Evolutionary conservation across 2,113 vertebrate species (phyloP).

Genomic region (Prionailurus viverrinus): DNA sequence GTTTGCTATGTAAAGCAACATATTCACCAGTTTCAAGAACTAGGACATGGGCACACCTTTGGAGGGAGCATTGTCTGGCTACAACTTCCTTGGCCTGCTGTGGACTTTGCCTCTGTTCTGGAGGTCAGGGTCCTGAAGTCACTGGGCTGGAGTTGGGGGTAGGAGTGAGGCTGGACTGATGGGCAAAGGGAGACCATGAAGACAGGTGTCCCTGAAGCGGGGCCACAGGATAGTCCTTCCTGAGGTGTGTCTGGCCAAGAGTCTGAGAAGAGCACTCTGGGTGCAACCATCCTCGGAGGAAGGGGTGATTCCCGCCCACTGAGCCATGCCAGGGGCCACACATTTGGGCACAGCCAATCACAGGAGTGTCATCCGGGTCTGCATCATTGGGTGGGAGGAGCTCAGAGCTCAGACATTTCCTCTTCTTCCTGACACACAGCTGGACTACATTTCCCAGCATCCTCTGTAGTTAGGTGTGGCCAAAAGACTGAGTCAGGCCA

Average conservation of each 20-base stretch:
- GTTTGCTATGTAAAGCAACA: background rate
- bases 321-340: background rate
- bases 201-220: background rate
- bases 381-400: background rate
- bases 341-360: background rate
- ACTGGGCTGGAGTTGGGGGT: background rate
- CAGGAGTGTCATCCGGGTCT: background rate
- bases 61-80: background rate
- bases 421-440: background rate
- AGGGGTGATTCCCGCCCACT: background rate
- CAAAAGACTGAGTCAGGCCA: background rate
- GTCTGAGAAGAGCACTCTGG: background rate
- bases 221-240: background rate
- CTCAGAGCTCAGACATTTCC: background rate
- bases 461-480: background rate
- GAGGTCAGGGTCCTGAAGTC: background rate
- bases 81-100: background rate
- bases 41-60: background rate
- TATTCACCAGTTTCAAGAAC: background rate
- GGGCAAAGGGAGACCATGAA: background rate
- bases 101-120: background rate
- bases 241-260: background rate
- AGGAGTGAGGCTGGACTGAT: background rate
- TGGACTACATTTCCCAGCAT: background rate
- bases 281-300: background rate